Conservation (phyloP, 1,140 invertebrate genomes). For the Diploscapter pachys region DNA sequence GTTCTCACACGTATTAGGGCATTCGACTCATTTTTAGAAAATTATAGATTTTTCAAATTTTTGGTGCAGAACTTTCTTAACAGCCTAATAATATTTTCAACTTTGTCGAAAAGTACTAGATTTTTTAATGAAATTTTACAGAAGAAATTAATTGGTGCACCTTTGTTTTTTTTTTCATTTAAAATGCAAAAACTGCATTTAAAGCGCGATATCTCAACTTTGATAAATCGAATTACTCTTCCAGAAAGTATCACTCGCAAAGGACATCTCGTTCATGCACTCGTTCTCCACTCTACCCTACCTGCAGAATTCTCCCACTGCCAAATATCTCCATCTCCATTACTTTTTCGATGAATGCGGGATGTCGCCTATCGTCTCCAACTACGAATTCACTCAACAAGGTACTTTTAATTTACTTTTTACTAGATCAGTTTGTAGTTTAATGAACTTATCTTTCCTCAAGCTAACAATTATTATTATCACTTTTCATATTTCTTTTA, state of each 20-base stretch:
- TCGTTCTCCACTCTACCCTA: constrained; percentile 52
- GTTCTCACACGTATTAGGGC: no score
- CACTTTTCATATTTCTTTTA: constrained; percentile 24
- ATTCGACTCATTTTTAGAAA: no score
- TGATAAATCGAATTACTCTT: neutral
- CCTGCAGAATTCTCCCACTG: constrained; percentile 61
- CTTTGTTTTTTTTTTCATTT: constrained; percentile 20
- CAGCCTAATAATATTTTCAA: constrained; percentile 32
- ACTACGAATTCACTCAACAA: neutral
- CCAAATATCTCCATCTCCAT: constrained; percentile 55
- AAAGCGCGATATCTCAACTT: no score
- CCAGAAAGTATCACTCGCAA: constrained; percentile 22
- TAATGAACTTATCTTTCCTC: neutral
- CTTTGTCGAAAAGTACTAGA: neutral
- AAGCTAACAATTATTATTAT: constrained; percentile 20
- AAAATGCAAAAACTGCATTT: no score
- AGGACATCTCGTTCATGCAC: constrained; percentile 53
- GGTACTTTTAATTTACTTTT: constrained; percentile 21
- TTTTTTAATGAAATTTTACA: no score
- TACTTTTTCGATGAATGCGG: constrained; percentile 63
- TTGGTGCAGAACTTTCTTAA: no score
- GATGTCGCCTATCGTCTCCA: constrained; percentile 54
- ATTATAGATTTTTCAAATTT: no score
- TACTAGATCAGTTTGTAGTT: neutral
- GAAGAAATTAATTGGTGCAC: neutral